Conservation (phyloP, 1,140 invertebrate species). For the Thaumatotibia leucotreta region DNA sequence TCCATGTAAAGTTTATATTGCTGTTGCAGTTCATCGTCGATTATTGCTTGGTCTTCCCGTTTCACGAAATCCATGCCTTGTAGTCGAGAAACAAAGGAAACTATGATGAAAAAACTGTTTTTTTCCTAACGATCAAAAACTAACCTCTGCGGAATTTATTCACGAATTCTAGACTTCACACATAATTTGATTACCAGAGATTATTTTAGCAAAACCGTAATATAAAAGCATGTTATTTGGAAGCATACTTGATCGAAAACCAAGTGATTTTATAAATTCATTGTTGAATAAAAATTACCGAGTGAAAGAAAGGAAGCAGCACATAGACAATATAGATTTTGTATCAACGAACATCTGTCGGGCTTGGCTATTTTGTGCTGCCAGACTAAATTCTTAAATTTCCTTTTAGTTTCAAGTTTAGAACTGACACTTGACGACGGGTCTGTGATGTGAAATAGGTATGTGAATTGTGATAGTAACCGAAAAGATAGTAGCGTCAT, state of each 20-base stretch:
- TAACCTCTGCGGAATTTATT: constrained; percentile 6
- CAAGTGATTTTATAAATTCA: constrained; percentile 6
- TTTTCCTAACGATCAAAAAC: constrained; percentile 32
- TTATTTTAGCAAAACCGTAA: neutral
- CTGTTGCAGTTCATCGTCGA: constrained; percentile 41
- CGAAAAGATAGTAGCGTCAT: too few relatives aligned
- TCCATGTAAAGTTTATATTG: constrained; percentile 58
- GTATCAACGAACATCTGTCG: constrained; percentile 43
- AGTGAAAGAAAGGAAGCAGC: constrained; percentile 60
- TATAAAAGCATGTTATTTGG: neutral
- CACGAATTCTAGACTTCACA: neutral
- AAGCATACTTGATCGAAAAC: neutral
- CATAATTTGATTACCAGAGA: neutral
- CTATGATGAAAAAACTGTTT: constrained; percentile 22
- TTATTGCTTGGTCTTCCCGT: constrained; percentile 55
- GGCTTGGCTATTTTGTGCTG: neutral
- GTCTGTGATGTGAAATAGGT: too few relatives aligned
- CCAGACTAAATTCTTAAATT: neutral
- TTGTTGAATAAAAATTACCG: constrained; percentile 43
- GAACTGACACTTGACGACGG: too few relatives aligned
- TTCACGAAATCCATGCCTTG: constrained; percentile 62
- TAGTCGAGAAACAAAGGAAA: constrained; percentile 22
- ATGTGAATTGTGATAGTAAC: too few relatives aligned
- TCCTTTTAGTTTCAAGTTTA: too few relatives aligned
- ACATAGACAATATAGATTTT: constrained; percentile 48